A percentile compares a stretch with the other conserved stretches of the same genome.
Evolutionary conservation across 2,888 invertebrate genomes (phyloP).

Genomic region (Lumbricus terrestris): DNA sequence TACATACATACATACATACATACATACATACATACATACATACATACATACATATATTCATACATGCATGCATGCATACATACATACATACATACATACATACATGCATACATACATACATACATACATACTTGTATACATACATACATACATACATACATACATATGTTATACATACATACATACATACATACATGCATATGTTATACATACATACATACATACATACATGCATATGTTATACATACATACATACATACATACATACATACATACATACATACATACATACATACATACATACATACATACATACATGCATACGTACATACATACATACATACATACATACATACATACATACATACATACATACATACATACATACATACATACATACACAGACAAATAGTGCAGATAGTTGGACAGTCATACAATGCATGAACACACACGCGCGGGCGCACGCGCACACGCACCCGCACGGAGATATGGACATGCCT

Average conservation of each 20-base stretch:
- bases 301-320: slow-evolving; percentile 10
- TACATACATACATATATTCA: slow-evolving; percentile 17
- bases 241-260: slow-evolving; percentile 16
- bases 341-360: slow-evolving; percentile 20
- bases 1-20: too few relatives aligned
- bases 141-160: slow-evolving; percentile 20
- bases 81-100: slow-evolving; percentile 14
- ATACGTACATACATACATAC: too few relatives aligned
- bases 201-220: too few relatives aligned
- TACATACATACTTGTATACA: slow-evolving; percentile 16
- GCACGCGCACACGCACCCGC: too few relatives aligned
- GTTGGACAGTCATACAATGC: too few relatives aligned
- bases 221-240: too few relatives aligned
- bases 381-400: slow-evolving; percentile 17
- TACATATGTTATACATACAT: slow-evolving; percentile 23
- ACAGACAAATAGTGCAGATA: too few relatives aligned
- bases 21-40: slow-evolving; percentile 10
- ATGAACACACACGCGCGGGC: too few relatives aligned
- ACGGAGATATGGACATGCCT: too few relatives aligned
- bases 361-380: slow-evolving; percentile 20
- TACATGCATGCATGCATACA: slow-evolving; percentile 18
- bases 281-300: slow-evolving; percentile 22
- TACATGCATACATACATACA: too few relatives aligned
- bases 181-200: slow-evolving; percentile 7
- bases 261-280: slow-evolving; percentile 17